phyloP scores from a whole-genome alignment of 2,797 vertebrate genomes.

The Lycodopsis pacificus region DNA sequence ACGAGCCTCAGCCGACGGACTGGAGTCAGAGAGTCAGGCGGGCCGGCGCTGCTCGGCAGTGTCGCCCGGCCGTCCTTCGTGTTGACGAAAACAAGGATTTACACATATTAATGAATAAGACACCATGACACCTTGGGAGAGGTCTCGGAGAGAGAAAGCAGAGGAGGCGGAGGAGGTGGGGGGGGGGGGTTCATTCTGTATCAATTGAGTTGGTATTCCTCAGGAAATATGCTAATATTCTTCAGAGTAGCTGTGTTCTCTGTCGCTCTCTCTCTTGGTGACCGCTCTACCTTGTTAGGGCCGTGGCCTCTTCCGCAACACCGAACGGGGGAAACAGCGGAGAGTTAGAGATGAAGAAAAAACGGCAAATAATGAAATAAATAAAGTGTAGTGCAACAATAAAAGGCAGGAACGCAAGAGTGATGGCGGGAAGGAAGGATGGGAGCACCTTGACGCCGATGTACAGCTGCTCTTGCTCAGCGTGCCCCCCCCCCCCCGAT shows the following conservation, averaged over 20 bases:
- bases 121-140: constrained; percentile 87
- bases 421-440: constrained; percentile 77
- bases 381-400: constrained; percentile 77
- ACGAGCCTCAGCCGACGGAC: constrained; percentile 85
- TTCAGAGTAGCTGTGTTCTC: constrained; percentile 89
- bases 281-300: constrained; percentile 95
- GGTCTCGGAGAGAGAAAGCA: constrained; percentile 67
- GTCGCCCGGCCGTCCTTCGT: constrained; percentile 54
- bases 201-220: constrained; percentile 96
- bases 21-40: constrained; percentile 89
- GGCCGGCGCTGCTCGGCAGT: constrained; percentile 85
- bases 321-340: constrained; percentile 60
- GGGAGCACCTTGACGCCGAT: constrained; percentile 94
- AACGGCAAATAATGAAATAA: constrained; percentile 78
- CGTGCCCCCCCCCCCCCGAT: constrained; percentile 58
- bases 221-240: constrained; percentile 87
- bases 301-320: constrained; percentile 89
- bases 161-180: constrained; percentile 20
- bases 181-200: constrained; percentile 73
- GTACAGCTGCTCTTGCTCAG: constrained; percentile 94
- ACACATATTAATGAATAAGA: constrained; percentile 96
- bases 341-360: constrained; percentile 66
- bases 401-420: constrained; percentile 78
- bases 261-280: constrained; percentile 80
- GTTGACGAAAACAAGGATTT: constrained; percentile 84